A percentile compares a stretch with the other conserved stretches of the same genome.
Evolutionary conservation across 1,140 invertebrate genomes (phyloP).

Genomic region (Drosophila pruinosa): DNA sequence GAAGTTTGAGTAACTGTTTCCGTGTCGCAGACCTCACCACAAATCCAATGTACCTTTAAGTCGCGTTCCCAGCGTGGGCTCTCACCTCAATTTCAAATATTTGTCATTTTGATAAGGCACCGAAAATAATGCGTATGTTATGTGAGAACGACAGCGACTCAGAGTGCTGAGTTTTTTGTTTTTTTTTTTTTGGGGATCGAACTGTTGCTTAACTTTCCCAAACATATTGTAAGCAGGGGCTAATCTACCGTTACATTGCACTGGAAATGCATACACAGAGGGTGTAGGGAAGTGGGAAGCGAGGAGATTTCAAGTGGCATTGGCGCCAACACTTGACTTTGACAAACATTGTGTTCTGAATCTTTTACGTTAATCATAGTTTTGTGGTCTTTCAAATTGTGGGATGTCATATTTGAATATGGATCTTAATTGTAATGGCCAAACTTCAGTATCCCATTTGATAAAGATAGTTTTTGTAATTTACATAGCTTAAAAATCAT

Average conservation of each 20-base stretch:
- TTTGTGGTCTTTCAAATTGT: conserved; percentile 3
- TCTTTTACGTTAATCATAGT: conserved; percentile 2
- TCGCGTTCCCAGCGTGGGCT: not conserved
- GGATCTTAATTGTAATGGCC: not conserved
- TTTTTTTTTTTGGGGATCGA: conserved; percentile 12
- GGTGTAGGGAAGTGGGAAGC: not conserved
- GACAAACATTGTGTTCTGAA: conserved; percentile 54
- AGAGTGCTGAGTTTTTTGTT: not conserved
- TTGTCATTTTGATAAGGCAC: conserved; percentile 70
- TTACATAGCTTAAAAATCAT: conserved; percentile 2
- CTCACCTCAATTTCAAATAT: conserved; percentile 75
- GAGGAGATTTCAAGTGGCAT: conserved; percentile 52
- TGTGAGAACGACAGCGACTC: conserved; percentile 1
- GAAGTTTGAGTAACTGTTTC: too few species aligned
- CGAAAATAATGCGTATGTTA: conserved; percentile 50
- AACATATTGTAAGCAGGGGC: not conserved
- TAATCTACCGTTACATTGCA: conserved; percentile 56
- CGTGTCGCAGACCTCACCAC: conserved; percentile 7
- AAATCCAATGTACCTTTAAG: conserved; percentile 17
- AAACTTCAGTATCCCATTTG: conserved; percentile 22
- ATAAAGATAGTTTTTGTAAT: not conserved
- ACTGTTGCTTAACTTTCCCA: conserved; percentile 9
- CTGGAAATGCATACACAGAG: conserved; percentile 33
- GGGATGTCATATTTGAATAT: conserved; percentile 46
- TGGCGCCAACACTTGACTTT: conserved; percentile 82